A percentile compares a stretch with the other conserved stretches of the same genome.
These are phyloP conservation scores for Marisa cornuarietis DNA, from an alignment of 1,140 invertebrate genomes.

Conservation along the genomic window DNA sequence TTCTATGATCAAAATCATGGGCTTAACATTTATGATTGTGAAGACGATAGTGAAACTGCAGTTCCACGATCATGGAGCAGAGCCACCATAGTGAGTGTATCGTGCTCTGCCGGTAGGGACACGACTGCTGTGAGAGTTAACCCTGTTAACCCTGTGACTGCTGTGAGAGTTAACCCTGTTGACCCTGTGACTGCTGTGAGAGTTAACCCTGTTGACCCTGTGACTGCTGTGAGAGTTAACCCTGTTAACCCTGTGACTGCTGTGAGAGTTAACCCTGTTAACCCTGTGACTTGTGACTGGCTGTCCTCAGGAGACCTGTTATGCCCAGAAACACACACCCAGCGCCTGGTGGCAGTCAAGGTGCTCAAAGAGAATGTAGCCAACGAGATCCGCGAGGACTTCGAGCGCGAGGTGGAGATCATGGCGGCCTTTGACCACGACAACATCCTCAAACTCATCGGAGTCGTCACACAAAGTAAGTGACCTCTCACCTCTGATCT, in stretches of 20 bases:
- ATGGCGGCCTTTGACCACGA: constrained; percentile 88
- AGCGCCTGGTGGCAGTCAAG: constrained; percentile 80
- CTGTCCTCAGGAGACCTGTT: constrained; percentile 39
- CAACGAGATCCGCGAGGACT: constrained; percentile 81
- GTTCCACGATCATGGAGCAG: too few relatives aligned
- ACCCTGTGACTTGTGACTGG: neutral
- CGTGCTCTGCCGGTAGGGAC: too few relatives aligned
- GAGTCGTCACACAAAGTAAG: constrained; percentile 79
- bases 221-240: neutral
- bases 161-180: neutral
- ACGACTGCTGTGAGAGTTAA: too few relatives aligned
- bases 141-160: neutral
- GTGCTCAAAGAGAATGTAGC: constrained; percentile 83
- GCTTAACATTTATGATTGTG: too few relatives aligned
- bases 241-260: neutral
- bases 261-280: neutral
- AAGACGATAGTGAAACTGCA: too few relatives aligned
- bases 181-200: neutral
- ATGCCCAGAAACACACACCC: constrained; percentile 24
- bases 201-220: neutral
- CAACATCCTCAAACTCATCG: constrained; percentile 86
- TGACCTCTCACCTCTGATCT: neutral
- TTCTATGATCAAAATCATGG: too few relatives aligned
- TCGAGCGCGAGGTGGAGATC: constrained; percentile 87
- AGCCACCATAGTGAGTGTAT: too few relatives aligned